These are phyloP conservation scores for Pitta sordida DNA, from an alignment of 2,113 vertebrate species.

Conservation along the genomic window DNA sequence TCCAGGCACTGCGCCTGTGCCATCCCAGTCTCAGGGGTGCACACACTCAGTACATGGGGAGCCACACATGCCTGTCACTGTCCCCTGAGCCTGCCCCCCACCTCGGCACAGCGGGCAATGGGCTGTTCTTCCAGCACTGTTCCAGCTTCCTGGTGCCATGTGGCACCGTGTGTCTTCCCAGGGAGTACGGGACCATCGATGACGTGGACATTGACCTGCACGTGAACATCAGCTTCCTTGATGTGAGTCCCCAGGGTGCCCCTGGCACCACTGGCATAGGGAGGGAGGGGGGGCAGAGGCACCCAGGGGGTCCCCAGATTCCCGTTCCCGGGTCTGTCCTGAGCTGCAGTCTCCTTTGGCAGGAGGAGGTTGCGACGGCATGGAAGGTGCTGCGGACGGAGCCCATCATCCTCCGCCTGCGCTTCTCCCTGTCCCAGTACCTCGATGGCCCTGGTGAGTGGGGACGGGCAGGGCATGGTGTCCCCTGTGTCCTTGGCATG, in stretches of 20 bases:
- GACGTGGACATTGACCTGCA: slow-evolving; percentile 98
- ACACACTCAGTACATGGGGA: rapidly evolving
- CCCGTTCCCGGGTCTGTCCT: rapidly evolving
- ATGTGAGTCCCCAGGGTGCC: slow-evolving; percentile 78
- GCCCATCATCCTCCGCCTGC: slow-evolving; percentile 91
- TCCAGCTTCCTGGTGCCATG: background rate
- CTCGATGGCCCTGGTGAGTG: slow-evolving; percentile 97
- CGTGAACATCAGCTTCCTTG: slow-evolving; percentile 96
- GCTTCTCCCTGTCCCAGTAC: slow-evolving; percentile 98
- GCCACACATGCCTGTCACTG: rapidly evolving
- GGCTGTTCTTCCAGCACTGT: rapidly evolving
- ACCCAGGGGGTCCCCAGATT: rapidly evolving
- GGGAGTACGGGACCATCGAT: slow-evolving; percentile 97
- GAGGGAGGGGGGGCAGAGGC: rapidly evolving
- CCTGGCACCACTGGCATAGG: rapidly evolving
- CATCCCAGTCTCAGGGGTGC: too few relatives aligned
- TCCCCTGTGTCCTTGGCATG: rapidly evolving
- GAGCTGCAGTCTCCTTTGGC: background rate
- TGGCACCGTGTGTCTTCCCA: slow-evolving; percentile 47
- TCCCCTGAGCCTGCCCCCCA: rapidly evolving
- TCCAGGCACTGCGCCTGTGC: rapidly evolving
- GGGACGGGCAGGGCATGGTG: rapidly evolving
- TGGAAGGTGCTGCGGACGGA: slow-evolving; percentile 99
- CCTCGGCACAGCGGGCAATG: rapidly evolving
- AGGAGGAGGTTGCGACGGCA: slow-evolving; percentile 98